Base-by-base conservation (phyloP, 2,888 invertebrate species). In the Hypomecis atomaria region DNA sequence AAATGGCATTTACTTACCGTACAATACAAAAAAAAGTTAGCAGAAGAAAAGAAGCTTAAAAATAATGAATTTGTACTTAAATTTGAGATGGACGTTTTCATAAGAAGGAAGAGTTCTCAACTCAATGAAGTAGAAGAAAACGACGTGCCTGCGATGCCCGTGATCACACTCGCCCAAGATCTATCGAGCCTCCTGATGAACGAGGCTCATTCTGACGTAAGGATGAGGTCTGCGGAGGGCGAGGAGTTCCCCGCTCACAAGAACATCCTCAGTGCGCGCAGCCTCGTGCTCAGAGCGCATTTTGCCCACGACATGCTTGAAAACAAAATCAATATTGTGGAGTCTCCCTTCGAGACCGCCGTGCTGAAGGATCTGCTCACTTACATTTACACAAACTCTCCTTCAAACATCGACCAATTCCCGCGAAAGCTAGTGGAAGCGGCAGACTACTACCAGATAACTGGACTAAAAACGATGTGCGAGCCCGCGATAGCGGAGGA, bases 361-460 rank as follows among this genome's bases (percentile, higher is more conserved):
- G 49, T 55, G 37, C 23, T 61, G 9, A 40, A 55, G 13, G 43
- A 55, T 37, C 4, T 61, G 42, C 34, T 61, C 1, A 36, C 1
- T 8, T 61, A 49, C 10, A 61, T 61, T 23, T 61, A 61, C 13
- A 49, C 61, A 10, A 55, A 55, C 40, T 36, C 40, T 9, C n/a
- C 36, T 23, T 23, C 43, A 37, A 55, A 55, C 1, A 34, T 55
- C 6, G 33, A 49, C 37, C 43, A 48, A 8, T 34, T 44, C 13
- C 34, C 55, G 5, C 10, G 43, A 13, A 42, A 55, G 37, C 34
- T 61, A 42, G 36, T 61, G 6, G 23, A 1, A 0, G 61, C 61
- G 38, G 61, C 61, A 8, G 54, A 61, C 34, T 61, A 43, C 9
- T 55, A 61, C 11, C 48, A 61, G n/a, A 23, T 61, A 43, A 36